These are phyloP conservation scores for Biston betularia DNA, from an alignment of 2,888 invertebrate genomes.

Conservation along the genomic window DNA sequence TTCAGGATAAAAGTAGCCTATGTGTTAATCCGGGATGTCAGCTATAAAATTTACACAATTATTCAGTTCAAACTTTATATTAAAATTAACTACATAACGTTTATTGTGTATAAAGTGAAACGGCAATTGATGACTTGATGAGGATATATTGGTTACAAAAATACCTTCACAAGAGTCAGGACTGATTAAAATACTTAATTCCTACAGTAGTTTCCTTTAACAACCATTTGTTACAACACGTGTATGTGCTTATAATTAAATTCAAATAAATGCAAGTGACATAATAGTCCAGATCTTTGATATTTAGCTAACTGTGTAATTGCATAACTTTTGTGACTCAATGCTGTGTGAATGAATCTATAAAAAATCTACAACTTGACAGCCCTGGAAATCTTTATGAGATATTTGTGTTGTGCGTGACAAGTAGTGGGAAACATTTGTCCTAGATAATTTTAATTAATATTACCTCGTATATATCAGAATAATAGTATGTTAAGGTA, in stretches of 20 bases:
- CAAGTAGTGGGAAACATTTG: slow-evolving; percentile 1
- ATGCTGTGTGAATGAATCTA: slow-evolving; percentile 22
- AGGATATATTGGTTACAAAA: slow-evolving; percentile 19
- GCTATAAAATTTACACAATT: too few relatives aligned
- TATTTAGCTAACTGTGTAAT: slow-evolving; percentile 39
- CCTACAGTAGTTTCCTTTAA: slow-evolving; percentile 62
- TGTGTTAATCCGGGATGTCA: too few relatives aligned
- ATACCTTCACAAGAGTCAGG: neutral
- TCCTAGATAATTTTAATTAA: neutral
- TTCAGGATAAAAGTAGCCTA: too few relatives aligned
- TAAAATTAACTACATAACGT: too few relatives aligned
- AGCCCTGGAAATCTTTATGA: neutral
- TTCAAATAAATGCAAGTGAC: slow-evolving; percentile 35
- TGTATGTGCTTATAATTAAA: slow-evolving; percentile 39
- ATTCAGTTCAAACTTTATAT: too few relatives aligned
- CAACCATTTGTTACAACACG: slow-evolving; percentile 35
- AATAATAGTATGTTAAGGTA: neutral
- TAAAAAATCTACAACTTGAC: neutral
- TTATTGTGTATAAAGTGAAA: too few relatives aligned
- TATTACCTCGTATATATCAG: neutral
- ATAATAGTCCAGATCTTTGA: slow-evolving; percentile 28
- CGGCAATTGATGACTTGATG: slow-evolving; percentile 11
- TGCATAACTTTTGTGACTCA: slow-evolving; percentile 39
- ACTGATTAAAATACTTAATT: neutral
- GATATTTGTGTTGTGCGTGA: slow-evolving; percentile 6